Base-by-base conservation (phyloP, 2,113 vertebrate species). In the Dicaeum eximium region DNA sequence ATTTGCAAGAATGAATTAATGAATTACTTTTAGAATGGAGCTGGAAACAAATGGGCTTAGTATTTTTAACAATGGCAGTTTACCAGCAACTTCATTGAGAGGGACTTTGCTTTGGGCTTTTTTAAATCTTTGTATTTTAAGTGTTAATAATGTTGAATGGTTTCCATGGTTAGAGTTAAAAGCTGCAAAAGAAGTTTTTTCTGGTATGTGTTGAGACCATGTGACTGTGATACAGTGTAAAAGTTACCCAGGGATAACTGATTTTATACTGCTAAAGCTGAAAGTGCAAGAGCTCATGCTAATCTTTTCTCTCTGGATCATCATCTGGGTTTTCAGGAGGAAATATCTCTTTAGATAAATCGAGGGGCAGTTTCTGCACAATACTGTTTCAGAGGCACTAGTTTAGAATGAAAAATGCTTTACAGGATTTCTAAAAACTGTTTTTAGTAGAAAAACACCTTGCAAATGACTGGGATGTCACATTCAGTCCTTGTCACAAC, bases 161-260 rank as follows among this genome's bases (percentile, higher is more conserved):
- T 96, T 94, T 96, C 79, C 58, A 62, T 66, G 71, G 42, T 84
- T 94, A 78, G 44, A 42, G 27, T 90, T 79, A 40, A 67, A 14
- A 33, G 56, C 71, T 93, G 35, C 40, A 80, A 38, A 86, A 50
- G 1, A 37, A 71, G 8, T 77, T 56, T 78, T 80, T 92, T 96
- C 93, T 95, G 94, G 94, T 91, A 73, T 79, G 57, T 86, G 81
- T 94, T 62, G 97, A 97, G 98, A 98, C 98, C 98, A 95, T 82
- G 94, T 96, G 88, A 97, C 97, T 98, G 97, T 98, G 97, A 97
- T 77, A 71, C 92, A 85, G 75, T 85, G 87, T 93, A 56, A 93
- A 96, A 94, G 75, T 88, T 95, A 93, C 47, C 57, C 79, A 38
- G 58, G 92, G 91, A 88, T 90, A n/a, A n/a, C n/a, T n/a, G n/a